Conservation (phyloP, 2,797 vertebrate species). For the Danio kyathit region DNA sequence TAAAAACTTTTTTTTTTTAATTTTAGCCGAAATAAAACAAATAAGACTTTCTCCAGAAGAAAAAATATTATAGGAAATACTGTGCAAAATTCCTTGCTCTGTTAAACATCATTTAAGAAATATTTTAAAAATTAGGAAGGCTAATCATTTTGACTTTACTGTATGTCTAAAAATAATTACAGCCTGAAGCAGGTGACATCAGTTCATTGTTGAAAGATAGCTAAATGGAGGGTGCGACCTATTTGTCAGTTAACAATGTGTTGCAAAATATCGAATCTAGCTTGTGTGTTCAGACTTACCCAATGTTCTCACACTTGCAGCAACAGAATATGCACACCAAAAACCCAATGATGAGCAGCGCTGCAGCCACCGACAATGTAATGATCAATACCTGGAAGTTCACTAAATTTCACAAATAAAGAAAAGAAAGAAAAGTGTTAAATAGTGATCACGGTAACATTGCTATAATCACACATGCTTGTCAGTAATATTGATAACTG, state of each 20-base stretch:
- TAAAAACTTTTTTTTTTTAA: too few relatives aligned
- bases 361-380: slow-evolving; percentile 86
- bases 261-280: not conserved
- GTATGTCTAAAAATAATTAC: not conserved
- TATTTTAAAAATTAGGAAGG: too few relatives aligned
- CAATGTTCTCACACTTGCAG: slow-evolving; percentile 88
- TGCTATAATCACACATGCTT: not conserved
- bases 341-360: slow-evolving; percentile 81
- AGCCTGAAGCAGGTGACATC: not conserved
- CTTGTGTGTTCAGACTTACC: slow-evolving; percentile 72
- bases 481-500: not conserved
- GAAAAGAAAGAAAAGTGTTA: not conserved
- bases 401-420: slow-evolving; percentile 76
- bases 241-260: not conserved
- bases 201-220: not conserved
- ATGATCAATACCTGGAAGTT: slow-evolving; percentile 96
- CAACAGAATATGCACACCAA: slow-evolving; percentile 88
- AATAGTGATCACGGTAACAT: not conserved
- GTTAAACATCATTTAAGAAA: too few relatives aligned
- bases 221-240: not conserved
- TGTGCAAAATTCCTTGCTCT: too few relatives aligned
- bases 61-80: too few relatives aligned
- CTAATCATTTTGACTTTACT: not conserved
- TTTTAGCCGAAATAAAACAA: too few relatives aligned
- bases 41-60: too few relatives aligned